Base-by-base conservation (phyloP, 2,797 vertebrate species). In the Remorina albescens region DNA sequence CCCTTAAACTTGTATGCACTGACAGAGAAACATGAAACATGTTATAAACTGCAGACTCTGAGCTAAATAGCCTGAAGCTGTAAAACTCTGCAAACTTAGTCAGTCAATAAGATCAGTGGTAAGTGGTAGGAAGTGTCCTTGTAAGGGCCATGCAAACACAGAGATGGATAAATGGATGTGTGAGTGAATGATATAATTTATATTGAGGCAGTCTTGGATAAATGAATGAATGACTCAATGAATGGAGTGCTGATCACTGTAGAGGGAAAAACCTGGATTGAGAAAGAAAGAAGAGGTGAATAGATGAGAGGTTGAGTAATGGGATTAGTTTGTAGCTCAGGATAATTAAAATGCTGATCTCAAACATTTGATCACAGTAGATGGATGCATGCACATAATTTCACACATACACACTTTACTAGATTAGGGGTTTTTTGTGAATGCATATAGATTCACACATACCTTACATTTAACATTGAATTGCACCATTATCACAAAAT, bases 151-250 rank as follows among this genome's bases (percentile, higher is more conserved):
- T 75, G 69, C 73, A 80, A 80, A 80, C 49, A 28, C 44, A 74
- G 46, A 34, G 64, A 84, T 82, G 71, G 83, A 85, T 83, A 84
- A 85, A 86, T 89, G 86, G 83, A 74, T 54, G 71, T 56, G 67
- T 76, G 69, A 78, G 82, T 89, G 85, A 87, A 85, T 88, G 71
- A 78, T 82, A 57, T 78, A 74, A 85, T 79, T 75, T 75, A 57
- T 76, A 83, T 73, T 16, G 67, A 80, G 73, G 74, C 54, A 67
- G 82, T 71, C 71, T 60, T 56, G 59, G 71, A 86, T 86, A 87
- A 88, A 89, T 86, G 69, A 89, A 92, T 89, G 85, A 81, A 78
- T 74, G 75, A 76, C 89, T 91, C 87, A 86, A 85, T 90, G 87
- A 80, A 88, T 87, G 82, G 54, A 85, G 75, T 81, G 83, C 81